Conservation (phyloP, 64 coral and sea anemone genomes). For the Trachythela sp. region DNA sequence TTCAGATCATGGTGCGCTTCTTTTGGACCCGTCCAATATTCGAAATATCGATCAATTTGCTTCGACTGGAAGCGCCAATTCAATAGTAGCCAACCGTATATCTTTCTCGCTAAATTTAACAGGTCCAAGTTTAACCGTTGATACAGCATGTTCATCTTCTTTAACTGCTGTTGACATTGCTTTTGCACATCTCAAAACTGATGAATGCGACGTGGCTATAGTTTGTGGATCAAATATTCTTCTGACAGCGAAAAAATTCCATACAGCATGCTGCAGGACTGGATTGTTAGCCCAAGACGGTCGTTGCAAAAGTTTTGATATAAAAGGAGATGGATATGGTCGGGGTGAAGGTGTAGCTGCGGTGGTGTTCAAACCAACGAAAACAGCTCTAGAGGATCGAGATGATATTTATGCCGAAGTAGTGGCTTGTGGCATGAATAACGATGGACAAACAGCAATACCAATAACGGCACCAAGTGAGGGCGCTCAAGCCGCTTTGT, state of each 20-base stretch:
- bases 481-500: conserved; percentile 53
- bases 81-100: conserved; percentile 74
- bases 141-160: conserved; percentile 71
- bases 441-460: conserved; percentile 64
- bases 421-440: conserved; percentile 71
- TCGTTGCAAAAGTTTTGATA: conserved; percentile 18
- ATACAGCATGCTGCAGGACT: conserved; percentile 5
- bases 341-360: conserved; percentile 79
- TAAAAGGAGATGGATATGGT: conserved; percentile 64
- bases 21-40: conserved; percentile 36
- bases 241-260: not conserved
- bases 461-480: conserved; percentile 75
- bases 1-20: conserved; percentile 39
- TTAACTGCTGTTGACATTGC: conserved; percentile 57
- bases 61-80: conserved; percentile 59
- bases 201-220: conserved; percentile 47
- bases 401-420: conserved; percentile 74
- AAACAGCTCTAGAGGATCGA: conserved; percentile 38
- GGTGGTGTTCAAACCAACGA: conserved; percentile 57
- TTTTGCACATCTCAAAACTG: conserved; percentile 35
- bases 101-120: conserved; percentile 81
- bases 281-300: conserved; percentile 1
- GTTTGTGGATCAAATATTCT: conserved; percentile 53
- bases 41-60: conserved; percentile 66
- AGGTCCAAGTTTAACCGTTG: conserved; percentile 68